Base-by-base conservation (phyloP, 2,888 invertebrate genomes). In the Melanostoma mellinum region DNA sequence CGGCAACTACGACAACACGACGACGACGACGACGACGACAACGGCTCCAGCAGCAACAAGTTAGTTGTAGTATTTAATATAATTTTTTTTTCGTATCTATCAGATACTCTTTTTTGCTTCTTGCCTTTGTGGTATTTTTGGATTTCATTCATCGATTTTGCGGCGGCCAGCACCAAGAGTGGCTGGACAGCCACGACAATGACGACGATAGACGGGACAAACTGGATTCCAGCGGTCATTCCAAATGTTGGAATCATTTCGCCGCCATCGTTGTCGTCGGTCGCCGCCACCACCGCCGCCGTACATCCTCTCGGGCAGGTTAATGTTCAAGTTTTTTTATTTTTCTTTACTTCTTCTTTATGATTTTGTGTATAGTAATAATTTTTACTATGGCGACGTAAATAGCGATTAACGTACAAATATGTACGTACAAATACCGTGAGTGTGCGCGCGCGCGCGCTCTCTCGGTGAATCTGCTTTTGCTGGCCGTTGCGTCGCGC, bases 81-180 rank as follows among this genome's bases (percentile, higher is more conserved):
- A 50, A 40, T 71, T 79, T 42, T 69, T 60, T 40, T 55, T 42
- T 53, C 60, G 35, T 75, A 69, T 63, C 80, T 63, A 69, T 53
- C 63, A 56, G 67, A 65, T 58, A 69, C 40, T 53, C 61, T 68
- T 78, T 71, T 53, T 58, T 60, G 42, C 61, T 35, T 36, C 46
- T 46, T 50, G 38, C 74, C 44, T 65, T 76, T 81, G 80, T 72
- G 81, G 71, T 76, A 81, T 76, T 76, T 81, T 81, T 81, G 72
- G 72, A 81, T 76, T 81, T 81, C 76, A 81, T 81, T 81, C 81
- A 81, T 81, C 76, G 76, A 76, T 76, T 81, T 76, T 80, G 80
- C 75, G 58, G 69, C 58, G 58, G 46, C 38, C 56, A 63, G 38
- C 65, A 65, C 63, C 67, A 67, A 50, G 67, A 69, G 44, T 65